A percentile compares a stretch with the other conserved stretches of the same genome.
phyloP scores from a whole-genome alignment of 1,140 invertebrate species.

The Oncopodura yosiiana region DNA sequence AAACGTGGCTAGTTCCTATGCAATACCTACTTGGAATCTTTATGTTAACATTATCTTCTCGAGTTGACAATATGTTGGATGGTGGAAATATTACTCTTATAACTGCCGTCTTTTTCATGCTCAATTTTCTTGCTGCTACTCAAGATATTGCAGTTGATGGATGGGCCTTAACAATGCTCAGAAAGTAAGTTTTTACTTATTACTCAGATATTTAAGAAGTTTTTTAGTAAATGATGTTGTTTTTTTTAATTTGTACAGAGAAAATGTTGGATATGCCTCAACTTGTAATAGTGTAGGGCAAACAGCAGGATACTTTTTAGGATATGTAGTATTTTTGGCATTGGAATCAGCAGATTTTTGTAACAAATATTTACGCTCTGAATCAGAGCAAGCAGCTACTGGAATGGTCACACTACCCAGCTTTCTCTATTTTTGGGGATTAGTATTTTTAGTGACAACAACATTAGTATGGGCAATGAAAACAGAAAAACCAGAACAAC shows the following conservation, averaged over 20 bases:
- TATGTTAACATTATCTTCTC: constrained; percentile 70
- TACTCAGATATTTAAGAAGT: background rate
- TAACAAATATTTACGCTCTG: constrained; percentile 72
- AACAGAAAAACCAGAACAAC: constrained; percentile 53
- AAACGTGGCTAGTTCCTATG: constrained; percentile 92
- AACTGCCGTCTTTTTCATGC: constrained; percentile 64
- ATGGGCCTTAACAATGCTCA: constrained; percentile 97
- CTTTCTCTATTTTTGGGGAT: constrained; percentile 92
- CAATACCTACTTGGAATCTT: constrained; percentile 75
- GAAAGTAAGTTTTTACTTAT: constrained; percentile 51
- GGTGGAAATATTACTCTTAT: constrained; percentile 37
- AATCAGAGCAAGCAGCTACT: constrained; percentile 50
- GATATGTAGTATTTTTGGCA: constrained; percentile 93
- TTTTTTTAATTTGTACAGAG: constrained; percentile 44
- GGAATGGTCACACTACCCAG: constrained; percentile 75
- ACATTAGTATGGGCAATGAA: constrained; percentile 84
- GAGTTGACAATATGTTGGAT: constrained; percentile 66
- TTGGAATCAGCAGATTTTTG: constrained; percentile 95
- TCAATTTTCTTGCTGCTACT: constrained; percentile 95
- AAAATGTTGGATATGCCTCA: constrained; percentile 96
- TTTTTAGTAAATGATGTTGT: constrained; percentile 5
- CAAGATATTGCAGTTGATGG: constrained; percentile 99
- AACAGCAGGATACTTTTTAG: constrained; percentile 93
- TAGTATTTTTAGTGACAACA: constrained; percentile 81
- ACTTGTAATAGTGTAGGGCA: constrained; percentile 98